Base-by-base conservation (phyloP, 2,113 vertebrate species). In the Scalopus aquaticus region DNA sequence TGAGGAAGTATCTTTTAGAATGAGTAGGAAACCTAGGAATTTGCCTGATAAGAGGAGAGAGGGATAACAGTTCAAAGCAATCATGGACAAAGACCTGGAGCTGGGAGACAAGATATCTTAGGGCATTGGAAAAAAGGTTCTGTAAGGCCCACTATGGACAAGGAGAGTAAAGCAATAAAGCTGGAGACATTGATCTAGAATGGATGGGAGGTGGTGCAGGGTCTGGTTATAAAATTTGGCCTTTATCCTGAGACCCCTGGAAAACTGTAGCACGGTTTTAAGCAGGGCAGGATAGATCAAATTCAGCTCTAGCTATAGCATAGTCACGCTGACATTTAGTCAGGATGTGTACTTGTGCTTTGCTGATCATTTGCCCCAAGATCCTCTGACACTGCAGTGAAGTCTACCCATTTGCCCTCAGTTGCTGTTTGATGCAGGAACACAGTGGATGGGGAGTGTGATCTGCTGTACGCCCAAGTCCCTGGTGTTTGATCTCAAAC, bases 401-500 rank as follows among this genome's bases (percentile, higher is more conserved):
- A 79, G 10, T 13, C 87, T 78, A 49, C 74, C 69, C 65, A 22
- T 82, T 86, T 94, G 42, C 88, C 91, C 56, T 70, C 67, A 49
- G 28, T 85, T 39, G 46, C 8, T 15, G 10, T 30, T 32, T 32
- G 62, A 77, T 72, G 15, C 69, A 11, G 64, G 44, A 89, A 11
- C 49, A 76, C 70, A 70, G 56, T 16, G 0, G 1, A 20, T 78
- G 46, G 73, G 72, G 37, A 88, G 13, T 1, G 42, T 42, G 35
- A 9, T 3, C 51, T 93, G 67, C n/a, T 37, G 0, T 15, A 42
- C 51, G 69, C 60, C 70, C 28, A 28, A 76, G 62, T 54, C 58
- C 64, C n/a, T 42, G 28, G n/a, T 37, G n/a, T 95, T 96, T 96
- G 62, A 76, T 93, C 84, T 87, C n/a, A 82, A 93, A 60, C 39